Base-by-base conservation (phyloP, 2,797 vertebrate species). In the Arrhamphus sclerolepis region DNA sequence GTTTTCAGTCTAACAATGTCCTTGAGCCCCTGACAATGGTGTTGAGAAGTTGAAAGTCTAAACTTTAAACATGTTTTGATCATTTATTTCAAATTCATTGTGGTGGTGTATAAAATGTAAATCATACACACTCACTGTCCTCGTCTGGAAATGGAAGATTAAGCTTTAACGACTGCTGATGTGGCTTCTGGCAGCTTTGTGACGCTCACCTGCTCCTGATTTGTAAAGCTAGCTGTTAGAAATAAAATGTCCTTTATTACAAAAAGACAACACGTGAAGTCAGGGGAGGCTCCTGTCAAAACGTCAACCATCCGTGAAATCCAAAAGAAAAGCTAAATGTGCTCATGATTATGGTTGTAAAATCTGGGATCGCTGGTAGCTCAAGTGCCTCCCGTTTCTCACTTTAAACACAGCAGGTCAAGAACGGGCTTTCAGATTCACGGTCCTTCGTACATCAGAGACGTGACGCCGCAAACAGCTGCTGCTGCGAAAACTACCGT, bases 311-410 rank as follows among this genome's bases (percentile, higher is more conserved):
- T 52, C 46, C 18, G 7, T 7, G 26, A n/a, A n/a, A n/a, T n/a
- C n/a, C n/a, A n/a, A n/a, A n/a, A n/a, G n/a, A n/a, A n/a, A n/a
- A n/a, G n/a, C n/a, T n/a, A n/a, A n/a, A n/a, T n/a, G n/a, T n/a
- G n/a, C n/a, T n/a, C n/a, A n/a, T n/a, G n/a, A n/a, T n/a, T n/a
- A n/a, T n/a, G n/a, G n/a, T n/a, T n/a, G n/a, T n/a, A 11, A 67
- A 71, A 67, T 62, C 42, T n/a, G 40, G 44, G 29, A 46, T 28
- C 10, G 28, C 44, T 26, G 66, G 76, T 62, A 74, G 65, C 65
- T 72, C 39, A 81, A 66, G 63, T 83, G 77, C 61, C 56, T 79
- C 60, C 2, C 18, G 40, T 76, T 80, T 34, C 51, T 72, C 54
- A 70, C 55, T 63, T 53, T 3, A 62, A 38, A 49, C 10, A 46